Evolutionary conservation across 2,113 vertebrate genomes (phyloP).

Genomic region (Chlorocebus sabaeus): DNA sequence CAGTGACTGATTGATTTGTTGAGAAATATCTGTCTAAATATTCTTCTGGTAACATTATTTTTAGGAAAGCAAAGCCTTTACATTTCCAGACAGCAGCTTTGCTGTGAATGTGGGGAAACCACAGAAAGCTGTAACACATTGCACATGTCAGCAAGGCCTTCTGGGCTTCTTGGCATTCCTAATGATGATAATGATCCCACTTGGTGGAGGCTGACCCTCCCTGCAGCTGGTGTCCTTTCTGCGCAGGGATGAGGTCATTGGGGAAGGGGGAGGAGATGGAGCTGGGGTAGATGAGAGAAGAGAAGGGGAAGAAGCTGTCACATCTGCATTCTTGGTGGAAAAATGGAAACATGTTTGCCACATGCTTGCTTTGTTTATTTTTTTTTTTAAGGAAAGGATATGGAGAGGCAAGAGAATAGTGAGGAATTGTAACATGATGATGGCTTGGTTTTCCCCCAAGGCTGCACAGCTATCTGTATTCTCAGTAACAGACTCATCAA

Average conservation of each 20-base stretch:
- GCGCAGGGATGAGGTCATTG: slow-evolving; percentile 57
- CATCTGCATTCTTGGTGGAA: slow-evolving; percentile 62
- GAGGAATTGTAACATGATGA: background rate
- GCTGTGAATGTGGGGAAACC: slow-evolving; percentile 47
- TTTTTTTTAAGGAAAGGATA: slow-evolving; percentile 15
- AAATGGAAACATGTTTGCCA: slow-evolving; percentile 65
- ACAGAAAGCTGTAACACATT: slow-evolving; percentile 55
- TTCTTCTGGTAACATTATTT: slow-evolving; percentile 50
- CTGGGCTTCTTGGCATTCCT: slow-evolving; percentile 58
- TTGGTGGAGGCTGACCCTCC: slow-evolving; percentile 68
- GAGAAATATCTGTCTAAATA: slow-evolving; percentile 31
- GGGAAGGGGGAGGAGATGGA: background rate
- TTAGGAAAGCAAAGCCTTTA: slow-evolving; percentile 57
- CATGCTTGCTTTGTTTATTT: slow-evolving; percentile 33
- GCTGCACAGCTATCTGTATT: background rate
- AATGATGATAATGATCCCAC: slow-evolving; percentile 36
- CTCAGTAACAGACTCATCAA: background rate
- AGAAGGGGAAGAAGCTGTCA: slow-evolving; percentile 38
- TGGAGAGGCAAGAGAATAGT: background rate
- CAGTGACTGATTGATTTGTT: slow-evolving; percentile 42
- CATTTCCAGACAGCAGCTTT: slow-evolving; percentile 64
- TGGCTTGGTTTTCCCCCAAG: background rate
- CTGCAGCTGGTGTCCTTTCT: slow-evolving; percentile 70
- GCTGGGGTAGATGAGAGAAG: slow-evolving; percentile 16
- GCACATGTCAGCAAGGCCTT: slow-evolving; percentile 44